These are phyloP conservation scores for Hirundo rustica DNA, from an alignment of 2,797 vertebrate species.

Conservation along the genomic window DNA sequence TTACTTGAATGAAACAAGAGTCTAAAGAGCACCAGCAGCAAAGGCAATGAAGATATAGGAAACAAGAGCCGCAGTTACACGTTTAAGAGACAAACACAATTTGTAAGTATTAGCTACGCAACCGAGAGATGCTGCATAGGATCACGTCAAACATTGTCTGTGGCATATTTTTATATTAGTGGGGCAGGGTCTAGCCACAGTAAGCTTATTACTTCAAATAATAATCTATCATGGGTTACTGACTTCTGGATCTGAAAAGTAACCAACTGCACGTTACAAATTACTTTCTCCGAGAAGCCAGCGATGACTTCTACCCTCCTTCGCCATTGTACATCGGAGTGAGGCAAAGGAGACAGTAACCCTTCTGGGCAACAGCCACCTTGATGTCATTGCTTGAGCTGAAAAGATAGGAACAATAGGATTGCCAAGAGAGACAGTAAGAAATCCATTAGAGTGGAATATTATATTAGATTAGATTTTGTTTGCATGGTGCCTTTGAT, in stretches of 20 bases:
- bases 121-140: conserved; percentile 15
- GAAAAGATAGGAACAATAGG: conserved; percentile 7
- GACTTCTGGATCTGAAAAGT: conserved; percentile 31
- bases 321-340: neutral
- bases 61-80: neutral
- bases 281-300: neutral
- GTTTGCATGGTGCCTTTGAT: conserved; percentile 61
- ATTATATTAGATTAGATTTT: conserved; percentile 59
- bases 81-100: neutral
- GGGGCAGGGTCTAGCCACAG: conserved; percentile 13
- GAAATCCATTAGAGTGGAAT: conserved; percentile 54
- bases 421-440: conserved; percentile 54
- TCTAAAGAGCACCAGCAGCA: neutral
- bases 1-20: neutral
- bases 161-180: conserved; percentile 15
- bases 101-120: conserved; percentile 6
- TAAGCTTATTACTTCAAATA: conserved; percentile 50
- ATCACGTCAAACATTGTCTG: conserved; percentile 28
- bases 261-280: neutral
- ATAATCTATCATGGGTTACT: neutral
- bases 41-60: conserved; percentile 7
- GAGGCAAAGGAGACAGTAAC: neutral
- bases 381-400: conserved; percentile 21
- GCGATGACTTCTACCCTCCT: neutral
- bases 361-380: conserved; percentile 17